Evolutionary conservation across 1,140 invertebrate genomes (phyloP), one percentile per base, ranked within the genome.

Genomic region (Drosophila ficusphila): DNA sequence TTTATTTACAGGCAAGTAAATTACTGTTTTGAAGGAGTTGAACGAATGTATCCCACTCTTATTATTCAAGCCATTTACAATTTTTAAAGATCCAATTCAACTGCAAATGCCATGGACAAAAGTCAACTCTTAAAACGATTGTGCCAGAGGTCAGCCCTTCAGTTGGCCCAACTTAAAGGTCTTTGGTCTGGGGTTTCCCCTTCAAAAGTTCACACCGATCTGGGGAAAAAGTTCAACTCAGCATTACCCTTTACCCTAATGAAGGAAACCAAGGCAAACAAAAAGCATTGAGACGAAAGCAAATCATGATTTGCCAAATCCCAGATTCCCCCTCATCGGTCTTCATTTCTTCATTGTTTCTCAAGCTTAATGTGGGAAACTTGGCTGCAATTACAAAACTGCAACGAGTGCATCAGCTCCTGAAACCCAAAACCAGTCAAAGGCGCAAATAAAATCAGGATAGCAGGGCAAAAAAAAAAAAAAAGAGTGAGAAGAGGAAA

Each of bases 331-430:
- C 64, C 36, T 47, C 33, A 33, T 62, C 52, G 68, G 23, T 29
- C 41, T 72, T 27, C 56, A 48, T 39, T 70, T 65, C n/a, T 52
- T 60, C 60, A 65, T 68, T 68, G 60, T 67, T 67, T 65, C 65
- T 19, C 48, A 54, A 65, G 61, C 62, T 70, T 68, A 68, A 70
- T 70, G 68, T 72, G 67, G 67, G 67, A 72, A 72, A 52, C 25
- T 27, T 41, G 16, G 11, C 39, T 61, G 60, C 38, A 64, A 64
- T 64, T 64, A 64, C 56, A 61, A 64, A 46, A 61, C 60, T 61
- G 60, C 60, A 64, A 9, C 14, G 19, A 61, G 11, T 53, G 44
- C 58, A 31, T 16, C n/a, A 33, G 53, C 60, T 64, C 60, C 60
- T 64, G 60, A 47, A 64, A 64, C 23, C 57, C 56, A 36, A 64